A percentile compares a stretch with the other conserved stretches of the same genome.
These are phyloP conservation scores for Pimephales promelas DNA, from an alignment of 2,113 vertebrate species.

Conservation along the genomic window DNA sequence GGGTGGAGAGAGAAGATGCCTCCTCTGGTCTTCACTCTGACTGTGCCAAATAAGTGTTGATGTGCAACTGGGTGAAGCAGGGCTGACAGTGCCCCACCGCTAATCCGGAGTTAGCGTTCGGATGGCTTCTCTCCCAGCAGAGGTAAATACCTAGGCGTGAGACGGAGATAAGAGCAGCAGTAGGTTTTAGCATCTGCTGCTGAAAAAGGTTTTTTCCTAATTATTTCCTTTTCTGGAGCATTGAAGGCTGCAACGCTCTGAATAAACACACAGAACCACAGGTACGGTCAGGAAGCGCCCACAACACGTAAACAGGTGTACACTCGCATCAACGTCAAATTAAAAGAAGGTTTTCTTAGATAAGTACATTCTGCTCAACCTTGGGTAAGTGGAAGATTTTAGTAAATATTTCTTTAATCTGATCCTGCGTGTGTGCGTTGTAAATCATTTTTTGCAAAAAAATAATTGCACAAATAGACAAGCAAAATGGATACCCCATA, in stretches of 20 bases:
- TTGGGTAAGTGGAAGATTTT: neutral
- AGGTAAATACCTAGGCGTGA: conserved; percentile 70
- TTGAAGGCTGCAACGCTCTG: neutral
- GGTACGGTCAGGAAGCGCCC: neutral
- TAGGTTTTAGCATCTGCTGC: conserved; percentile 60
- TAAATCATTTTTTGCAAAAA: too few relatives aligned
- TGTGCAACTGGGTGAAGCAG: conserved; percentile 40
- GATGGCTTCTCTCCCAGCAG: conserved; percentile 61
- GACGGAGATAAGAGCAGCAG: conserved; percentile 63
- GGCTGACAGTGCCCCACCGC: conserved; percentile 62
- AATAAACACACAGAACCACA: neutral
- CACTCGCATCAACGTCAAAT: neutral
- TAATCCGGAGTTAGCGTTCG: conserved; percentile 67
- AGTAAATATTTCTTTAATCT: neutral
- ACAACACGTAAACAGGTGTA: neutral
- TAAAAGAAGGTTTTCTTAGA: neutral
- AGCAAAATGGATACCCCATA: too few relatives aligned
- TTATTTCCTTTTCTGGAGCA: conserved; percentile 61
- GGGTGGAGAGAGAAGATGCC: neutral
- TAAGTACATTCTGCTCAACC: neutral
- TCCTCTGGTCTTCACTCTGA: conserved; percentile 17
- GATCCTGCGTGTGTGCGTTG: too few relatives aligned
- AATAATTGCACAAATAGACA: too few relatives aligned
- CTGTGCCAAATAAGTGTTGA: conserved; percentile 43
- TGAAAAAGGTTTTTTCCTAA: conserved; percentile 62